Evolutionary conservation across 2,797 vertebrate genomes (phyloP), one percentile per base, ranked within the genome.

Genomic region (Orientallactaga sibirica): DNA sequence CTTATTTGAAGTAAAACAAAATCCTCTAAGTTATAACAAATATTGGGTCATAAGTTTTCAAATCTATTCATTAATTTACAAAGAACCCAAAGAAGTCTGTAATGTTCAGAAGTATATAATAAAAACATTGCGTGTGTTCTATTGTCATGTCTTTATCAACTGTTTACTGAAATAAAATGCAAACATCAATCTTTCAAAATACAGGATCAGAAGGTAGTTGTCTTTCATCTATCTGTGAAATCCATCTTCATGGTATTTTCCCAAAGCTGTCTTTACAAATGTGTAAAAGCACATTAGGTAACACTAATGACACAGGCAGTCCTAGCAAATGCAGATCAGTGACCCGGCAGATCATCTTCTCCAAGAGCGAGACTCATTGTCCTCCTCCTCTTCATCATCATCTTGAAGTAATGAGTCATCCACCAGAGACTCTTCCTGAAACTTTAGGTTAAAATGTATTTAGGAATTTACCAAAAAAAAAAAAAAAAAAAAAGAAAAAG

Each of bases 321-420:
- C 97, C 98, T 97, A 98, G 98, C 96, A 97, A 94, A 96, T 96
- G 98, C 97, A 98, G 97, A 96, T 97, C 96, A 89, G 88, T 97
- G 84, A 98, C 97, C 96, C 97, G 97, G 71, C 97, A 97, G 98
- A 99, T 99, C 99, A 99, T 99, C 99, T 99, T 97, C 99, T 99
- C 99, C 99, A 99, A 3, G 99, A 98, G 94, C 99, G 99, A 91
- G 99, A 98, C 98, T 99, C 99, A 64, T 99, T 99, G 97, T 99
- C 99, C 0, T 99, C 99, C 62, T 99, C 99, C 92, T 99, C 99
- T 97, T 99, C 99, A 78, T 99, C 99, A 48, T 99, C 99, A 43
- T 99, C 99, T 98, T 99, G 99, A 98, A 99, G 98, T 97, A 99
- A 98, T 0, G 99, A 99, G 90, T 99, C 99, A 92, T 99, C 99